Conservation (phyloP, 2,113 vertebrate genomes). For the Falco punctatus region DNA sequence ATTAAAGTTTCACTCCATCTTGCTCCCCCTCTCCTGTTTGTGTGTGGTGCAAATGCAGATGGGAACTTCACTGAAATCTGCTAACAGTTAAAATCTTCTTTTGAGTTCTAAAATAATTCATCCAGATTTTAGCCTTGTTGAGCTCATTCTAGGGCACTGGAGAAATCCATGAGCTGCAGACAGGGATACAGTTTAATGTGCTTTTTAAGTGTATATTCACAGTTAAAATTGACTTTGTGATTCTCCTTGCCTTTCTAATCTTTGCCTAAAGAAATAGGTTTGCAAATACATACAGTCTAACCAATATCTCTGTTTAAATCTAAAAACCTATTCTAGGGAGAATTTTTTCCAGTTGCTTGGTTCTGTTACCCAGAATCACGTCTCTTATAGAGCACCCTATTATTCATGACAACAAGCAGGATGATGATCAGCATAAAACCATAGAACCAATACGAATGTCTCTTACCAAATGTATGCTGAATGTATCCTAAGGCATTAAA, state of each 20-base stretch:
- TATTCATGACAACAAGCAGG: conserved; percentile 64
- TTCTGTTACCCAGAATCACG: conserved; percentile 18
- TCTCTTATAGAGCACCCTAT: conserved; percentile 22
- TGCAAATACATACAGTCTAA: conserved; percentile 7
- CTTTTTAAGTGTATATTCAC: conserved; percentile 39
- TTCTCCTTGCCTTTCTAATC: conserved; percentile 46
- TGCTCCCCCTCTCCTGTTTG: not conserved
- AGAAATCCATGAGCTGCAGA: not conserved
- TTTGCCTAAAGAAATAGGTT: conserved; percentile 52
- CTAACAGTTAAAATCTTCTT: not conserved
- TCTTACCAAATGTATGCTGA: conserved; percentile 1
- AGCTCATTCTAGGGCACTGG: not conserved
- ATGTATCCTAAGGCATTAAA: not conserved
- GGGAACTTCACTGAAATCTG: not conserved
- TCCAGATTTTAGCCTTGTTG: not conserved
- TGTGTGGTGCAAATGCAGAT: not conserved
- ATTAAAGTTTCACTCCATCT: not conserved
- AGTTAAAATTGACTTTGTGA: conserved; percentile 44
- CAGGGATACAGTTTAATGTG: not conserved
- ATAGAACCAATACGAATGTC: conserved; percentile 24
- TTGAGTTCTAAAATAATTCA: not conserved
- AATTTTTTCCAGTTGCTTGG: conserved; percentile 61
- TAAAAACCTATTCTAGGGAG: conserved; percentile 25
- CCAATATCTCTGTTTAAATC: conserved; percentile 32
- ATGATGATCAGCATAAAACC: conserved; percentile 47